A percentile compares a stretch with the other conserved stretches of the same genome.
phyloP scores from a whole-genome alignment of 2,888 invertebrate genomes.

The Hyles lineata region DNA sequence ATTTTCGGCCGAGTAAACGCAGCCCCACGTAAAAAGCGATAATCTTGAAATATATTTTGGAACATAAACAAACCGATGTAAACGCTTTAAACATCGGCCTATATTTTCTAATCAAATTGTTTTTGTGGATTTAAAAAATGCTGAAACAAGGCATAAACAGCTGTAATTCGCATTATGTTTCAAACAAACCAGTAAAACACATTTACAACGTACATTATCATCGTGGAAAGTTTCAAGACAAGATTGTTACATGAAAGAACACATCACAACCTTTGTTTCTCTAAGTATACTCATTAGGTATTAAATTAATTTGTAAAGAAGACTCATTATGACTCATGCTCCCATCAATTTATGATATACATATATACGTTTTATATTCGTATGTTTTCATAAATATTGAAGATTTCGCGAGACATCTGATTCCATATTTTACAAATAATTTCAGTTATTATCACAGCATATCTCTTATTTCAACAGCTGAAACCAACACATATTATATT shows the following conservation, averaged over 20 bases:
- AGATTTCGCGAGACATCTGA: background rate
- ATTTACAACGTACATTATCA: constrained; percentile 5
- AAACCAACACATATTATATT: background rate
- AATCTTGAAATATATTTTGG: background rate
- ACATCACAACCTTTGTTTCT: background rate
- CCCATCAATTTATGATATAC: background rate
- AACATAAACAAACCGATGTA: constrained; percentile 1
- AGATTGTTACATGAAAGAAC: constrained; percentile 2
- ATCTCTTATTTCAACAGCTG: background rate
- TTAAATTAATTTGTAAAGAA: background rate
- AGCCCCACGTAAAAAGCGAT: background rate
- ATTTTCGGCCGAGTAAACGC: background rate
- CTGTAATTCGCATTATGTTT: constrained; percentile 13
- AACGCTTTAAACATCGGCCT: constrained; percentile 6
- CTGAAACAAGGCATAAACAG: constrained; percentile 14
- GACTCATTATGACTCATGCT: background rate
- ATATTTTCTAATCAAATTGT: constrained; percentile 16
- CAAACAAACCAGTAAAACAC: constrained; percentile 8
- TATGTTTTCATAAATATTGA: constrained; percentile 13
- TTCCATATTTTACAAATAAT: constrained; percentile 3
- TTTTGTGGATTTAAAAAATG: background rate
- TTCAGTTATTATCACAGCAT: constrained; percentile 13
- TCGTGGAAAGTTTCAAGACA: background rate
- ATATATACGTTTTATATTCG: background rate
- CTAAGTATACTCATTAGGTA: background rate